Base-by-base conservation (phyloP, 2,888 invertebrate species). In the Microctonus aethiopoides region DNA sequence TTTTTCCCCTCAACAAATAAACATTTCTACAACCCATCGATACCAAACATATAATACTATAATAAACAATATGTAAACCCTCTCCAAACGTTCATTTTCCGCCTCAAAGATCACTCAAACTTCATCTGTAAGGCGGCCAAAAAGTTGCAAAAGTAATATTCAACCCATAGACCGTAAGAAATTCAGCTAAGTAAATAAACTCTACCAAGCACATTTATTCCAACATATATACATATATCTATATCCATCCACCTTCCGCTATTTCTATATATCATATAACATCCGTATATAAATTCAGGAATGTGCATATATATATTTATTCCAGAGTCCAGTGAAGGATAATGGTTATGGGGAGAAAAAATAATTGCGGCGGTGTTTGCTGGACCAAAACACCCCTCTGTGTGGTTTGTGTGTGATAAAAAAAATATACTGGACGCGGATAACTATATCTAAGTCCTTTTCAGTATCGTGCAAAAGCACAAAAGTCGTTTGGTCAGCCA, bases 341-440 rank as follows among this genome's bases (percentile, higher is more conserved):
- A 46, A 46, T 46, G n/a, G 46, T 7, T 16, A 20, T 3, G 16
- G 16, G 20, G 46, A 16, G 16, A 46, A 46, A 46, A 16, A 4
- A 4, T 41, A n/a, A 6, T 13, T 46, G 16, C 16, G 46, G 46
- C 41, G 64, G 73, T 78, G 78, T 75, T 78, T 74, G 73, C 77
- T 77, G 79, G 81, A 80, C 80, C 81, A 80, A 77, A 78, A 82
- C 83, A 78, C 80, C 79, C 77, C 68, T 71, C 72, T 70, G 67
- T 68, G 65, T 68, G 67, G 60, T 68, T 67, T 62, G 61, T 68
- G 59, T 63, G 66, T 39, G 61, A 73, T 68, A 74, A 74, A 74
- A 69, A 72, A 72, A 64, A 71, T 62, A 22, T 46, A 60, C 57
- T 46, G 29, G 57, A 41, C 52, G 66, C 60, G 72, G 54, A 63